Base-by-base conservation (phyloP, 2,113 vertebrate genomes). In the Vulpes ferrilata region DNA sequence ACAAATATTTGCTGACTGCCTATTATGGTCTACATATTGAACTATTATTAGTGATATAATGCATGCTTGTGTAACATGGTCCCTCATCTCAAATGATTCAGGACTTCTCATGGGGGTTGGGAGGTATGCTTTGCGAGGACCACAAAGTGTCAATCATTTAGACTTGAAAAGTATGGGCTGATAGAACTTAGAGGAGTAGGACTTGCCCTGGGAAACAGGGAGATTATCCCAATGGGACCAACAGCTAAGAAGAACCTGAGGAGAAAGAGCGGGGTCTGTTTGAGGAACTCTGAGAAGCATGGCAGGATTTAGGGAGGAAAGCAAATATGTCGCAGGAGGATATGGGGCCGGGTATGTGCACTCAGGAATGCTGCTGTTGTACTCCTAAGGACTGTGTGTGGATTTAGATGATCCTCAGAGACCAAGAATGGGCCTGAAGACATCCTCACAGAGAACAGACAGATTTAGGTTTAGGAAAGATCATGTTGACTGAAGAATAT, bases 31-130 rank as follows among this genome's bases (percentile, higher is more conserved):
- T 27, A 76, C 32, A n/a, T 35, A 60, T 38, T 64, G 16, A 83
- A 20, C 51, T 82, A 32, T 57, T 55, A 65, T 17, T 19, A 55
- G 13, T 48, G 32, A 62, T 51, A 20, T 7, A n/a, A 60, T 2
- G 67, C 32, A 43, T 19, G 55, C 16, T 79, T 25, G 0, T 53
- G 80, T 43, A 67, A 90, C 16, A 8, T 35, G 10, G 1, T 19
- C 11, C 53, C 74, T 96, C 23, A 55, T 85, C 74, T 62, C 62
- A 81, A 69, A 60, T 35, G 55, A 81, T 65, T 85, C 51, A 43
- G 27, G 7, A 57, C 60, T 5, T 17, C 48, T 90, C 51, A 7
- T 8, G 15, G 48, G 43, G 3, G 15, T 19, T 85, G n/a, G 11
- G 17, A 38, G 25, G 11, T 4, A 16, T 20, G 15, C 12, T 81